These are phyloP conservation scores for Ctenosaura bakeri DNA, from an alignment of 2,797 vertebrate genomes.

Conservation along the genomic window DNA sequence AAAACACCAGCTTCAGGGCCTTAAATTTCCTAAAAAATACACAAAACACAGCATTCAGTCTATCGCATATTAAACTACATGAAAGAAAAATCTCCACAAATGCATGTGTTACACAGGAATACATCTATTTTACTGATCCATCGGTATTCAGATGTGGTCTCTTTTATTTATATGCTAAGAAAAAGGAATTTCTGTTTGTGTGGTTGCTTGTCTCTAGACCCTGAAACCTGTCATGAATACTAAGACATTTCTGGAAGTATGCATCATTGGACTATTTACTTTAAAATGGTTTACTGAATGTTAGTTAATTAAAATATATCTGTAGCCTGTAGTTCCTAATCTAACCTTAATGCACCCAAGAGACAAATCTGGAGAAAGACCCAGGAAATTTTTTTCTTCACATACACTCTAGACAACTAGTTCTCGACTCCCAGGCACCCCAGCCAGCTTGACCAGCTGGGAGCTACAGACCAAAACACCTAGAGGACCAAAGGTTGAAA, in stretches of 20 bases:
- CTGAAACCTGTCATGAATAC: background rate
- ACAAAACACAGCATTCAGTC: too few relatives aligned
- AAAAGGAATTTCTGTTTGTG: background rate
- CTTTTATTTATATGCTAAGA: background rate
- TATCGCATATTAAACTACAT: background rate
- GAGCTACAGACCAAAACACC: too few relatives aligned
- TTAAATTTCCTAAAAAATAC: too few relatives aligned
- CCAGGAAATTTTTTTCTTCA: background rate
- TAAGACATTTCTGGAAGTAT: background rate
- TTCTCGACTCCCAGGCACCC: too few relatives aligned
- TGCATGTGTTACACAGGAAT: background rate
- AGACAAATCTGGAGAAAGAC: background rate
- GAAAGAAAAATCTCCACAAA: background rate
- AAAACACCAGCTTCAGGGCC: too few relatives aligned
- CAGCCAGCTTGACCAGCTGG: too few relatives aligned
- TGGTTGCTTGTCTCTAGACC: background rate
- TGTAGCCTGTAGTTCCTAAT: background rate
- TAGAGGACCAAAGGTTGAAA: too few relatives aligned
- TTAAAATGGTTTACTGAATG: background rate
- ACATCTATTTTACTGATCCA: background rate
- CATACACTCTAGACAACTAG: background rate
- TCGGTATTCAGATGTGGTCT: background rate
- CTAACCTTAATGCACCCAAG: background rate
- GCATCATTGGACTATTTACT: background rate
- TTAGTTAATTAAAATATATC: background rate